Conservation (phyloP, 2,113 vertebrate species). For the Pleuronectes platessa region DNA sequence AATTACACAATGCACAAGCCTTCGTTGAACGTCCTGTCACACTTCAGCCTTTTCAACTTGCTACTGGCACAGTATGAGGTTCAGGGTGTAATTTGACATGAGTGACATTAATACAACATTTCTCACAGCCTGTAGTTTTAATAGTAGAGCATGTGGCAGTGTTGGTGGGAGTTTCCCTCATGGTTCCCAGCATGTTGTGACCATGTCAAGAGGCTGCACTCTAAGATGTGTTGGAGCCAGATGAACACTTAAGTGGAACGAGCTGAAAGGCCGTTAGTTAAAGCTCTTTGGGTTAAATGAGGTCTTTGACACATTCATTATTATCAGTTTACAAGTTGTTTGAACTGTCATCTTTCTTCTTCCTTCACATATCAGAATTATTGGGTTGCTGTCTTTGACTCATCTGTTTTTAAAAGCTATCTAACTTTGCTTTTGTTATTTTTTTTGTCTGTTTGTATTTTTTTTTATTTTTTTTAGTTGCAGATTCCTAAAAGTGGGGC, state of each 20-base stretch:
- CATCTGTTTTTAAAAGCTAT: slow-evolving; percentile 4
- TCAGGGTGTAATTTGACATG: too few species aligned
- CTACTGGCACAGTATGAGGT: too few species aligned
- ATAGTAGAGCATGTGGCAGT: slow-evolving; percentile 40
- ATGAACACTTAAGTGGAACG: background rate
- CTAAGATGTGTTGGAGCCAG: slow-evolving; percentile 30
- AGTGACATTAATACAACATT: background rate
- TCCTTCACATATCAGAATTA: slow-evolving; percentile 38
- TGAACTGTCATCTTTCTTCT: background rate
- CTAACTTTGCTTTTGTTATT: slow-evolving; percentile 79
- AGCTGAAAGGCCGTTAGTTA: background rate
- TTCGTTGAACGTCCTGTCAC: slow-evolving; percentile 13
- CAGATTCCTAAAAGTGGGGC: slow-evolving; percentile 95
- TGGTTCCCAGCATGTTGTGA: slow-evolving; percentile 43
- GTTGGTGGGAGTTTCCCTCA: slow-evolving; percentile 2
- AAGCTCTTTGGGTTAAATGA: slow-evolving; percentile 2
- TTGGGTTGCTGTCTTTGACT: slow-evolving; percentile 26
- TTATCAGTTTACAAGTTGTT: background rate
- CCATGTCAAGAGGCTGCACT: slow-evolving; percentile 4
- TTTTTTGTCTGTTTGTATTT: slow-evolving; percentile 67
- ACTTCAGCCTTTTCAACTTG: background rate
- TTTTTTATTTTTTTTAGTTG: slow-evolving; percentile 69
- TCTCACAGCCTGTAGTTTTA: slow-evolving; percentile 8
- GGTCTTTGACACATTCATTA: background rate
- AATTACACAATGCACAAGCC: slow-evolving; percentile 10